Conservation (phyloP, 1,140 invertebrate species). For the Stegodyphus mimosarum region DNA sequence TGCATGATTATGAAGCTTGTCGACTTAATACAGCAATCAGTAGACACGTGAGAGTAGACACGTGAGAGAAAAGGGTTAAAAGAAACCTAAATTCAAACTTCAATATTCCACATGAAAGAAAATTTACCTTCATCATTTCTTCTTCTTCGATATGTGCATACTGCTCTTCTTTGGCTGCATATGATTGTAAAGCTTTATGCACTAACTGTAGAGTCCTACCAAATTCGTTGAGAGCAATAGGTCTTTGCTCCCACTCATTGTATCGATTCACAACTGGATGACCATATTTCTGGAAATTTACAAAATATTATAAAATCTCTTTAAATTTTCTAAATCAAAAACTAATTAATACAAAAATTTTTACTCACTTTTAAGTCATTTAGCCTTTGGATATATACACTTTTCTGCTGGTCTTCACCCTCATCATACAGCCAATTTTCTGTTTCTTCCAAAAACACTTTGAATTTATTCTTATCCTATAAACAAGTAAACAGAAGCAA, state of each 20-base stretch:
- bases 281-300: slow-evolving; percentile 70
- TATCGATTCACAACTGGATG: slow-evolving; percentile 86
- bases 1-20: no score
- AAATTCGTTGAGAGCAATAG: slow-evolving; percentile 81
- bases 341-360: slow-evolving; percentile 56
- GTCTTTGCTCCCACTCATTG: slow-evolving; percentile 81
- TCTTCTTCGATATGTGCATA: slow-evolving; percentile 84
- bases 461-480: slow-evolving; percentile 75
- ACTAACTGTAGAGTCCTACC: slow-evolving; percentile 78
- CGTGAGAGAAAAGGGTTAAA: no score
- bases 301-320: not conserved
- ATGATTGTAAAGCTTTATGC: slow-evolving; percentile 79
- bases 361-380: slow-evolving; percentile 74
- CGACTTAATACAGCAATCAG: no score
- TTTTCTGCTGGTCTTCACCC: slow-evolving; percentile 88
- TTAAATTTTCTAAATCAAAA: not conserved
- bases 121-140: slow-evolving; percentile 78
- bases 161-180: slow-evolving; percentile 78
- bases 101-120: no score
- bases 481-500: not conserved
- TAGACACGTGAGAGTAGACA: no score
- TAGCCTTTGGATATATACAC: slow-evolving; percentile 80
- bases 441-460: slow-evolving; percentile 80
- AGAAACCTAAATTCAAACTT: no score
- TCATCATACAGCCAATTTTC: slow-evolving; percentile 94